These are phyloP conservation scores for Loripinus fragilis DNA, from an alignment of 2,888 invertebrate species.

Conservation along the genomic window DNA sequence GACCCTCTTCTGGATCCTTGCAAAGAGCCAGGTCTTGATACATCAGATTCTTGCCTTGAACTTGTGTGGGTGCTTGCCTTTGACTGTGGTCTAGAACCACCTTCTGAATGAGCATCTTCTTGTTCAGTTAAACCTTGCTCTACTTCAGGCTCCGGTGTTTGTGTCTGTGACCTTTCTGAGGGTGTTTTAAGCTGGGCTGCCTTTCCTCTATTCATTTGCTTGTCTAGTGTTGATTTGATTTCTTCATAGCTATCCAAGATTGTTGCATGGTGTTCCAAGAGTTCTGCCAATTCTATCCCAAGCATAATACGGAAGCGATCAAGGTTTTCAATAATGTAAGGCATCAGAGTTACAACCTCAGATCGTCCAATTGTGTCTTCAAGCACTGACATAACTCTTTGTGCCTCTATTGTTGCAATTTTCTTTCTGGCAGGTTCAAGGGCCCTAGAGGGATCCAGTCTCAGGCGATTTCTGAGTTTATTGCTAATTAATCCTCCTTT, in stretches of 20 bases:
- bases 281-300: slow-evolving; percentile 76
- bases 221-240: slow-evolving; percentile 71
- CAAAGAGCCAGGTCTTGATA: background rate
- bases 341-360: slow-evolving; percentile 78
- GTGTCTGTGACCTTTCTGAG: background rate
- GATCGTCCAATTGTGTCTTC: slow-evolving; percentile 79
- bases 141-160: slow-evolving; percentile 43
- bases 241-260: slow-evolving; percentile 78
- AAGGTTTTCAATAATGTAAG: slow-evolving; percentile 77
- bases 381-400: slow-evolving; percentile 82
- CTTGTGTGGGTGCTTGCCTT: background rate
- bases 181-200: slow-evolving; percentile 29
- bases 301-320: slow-evolving; percentile 78
- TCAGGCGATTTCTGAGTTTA: slow-evolving; percentile 61
- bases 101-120: slow-evolving; percentile 29
- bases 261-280: slow-evolving; percentile 77
- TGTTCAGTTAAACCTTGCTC: slow-evolving; percentile 51
- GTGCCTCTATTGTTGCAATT: slow-evolving; percentile 82
- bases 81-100: slow-evolving; percentile 25
- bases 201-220: slow-evolving; percentile 57
- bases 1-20: slow-evolving; percentile 15
- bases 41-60: background rate
- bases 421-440: slow-evolving; percentile 83
- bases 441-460: slow-evolving; percentile 80
- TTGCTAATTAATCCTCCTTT: slow-evolving; percentile 49